Percentiles rank a stretch among this genome's conserved stretches.
These are phyloP conservation scores for Oryctolagus cuniculus DNA, from an alignment of 2,113 vertebrate species.

Conservation along the genomic window DNA sequence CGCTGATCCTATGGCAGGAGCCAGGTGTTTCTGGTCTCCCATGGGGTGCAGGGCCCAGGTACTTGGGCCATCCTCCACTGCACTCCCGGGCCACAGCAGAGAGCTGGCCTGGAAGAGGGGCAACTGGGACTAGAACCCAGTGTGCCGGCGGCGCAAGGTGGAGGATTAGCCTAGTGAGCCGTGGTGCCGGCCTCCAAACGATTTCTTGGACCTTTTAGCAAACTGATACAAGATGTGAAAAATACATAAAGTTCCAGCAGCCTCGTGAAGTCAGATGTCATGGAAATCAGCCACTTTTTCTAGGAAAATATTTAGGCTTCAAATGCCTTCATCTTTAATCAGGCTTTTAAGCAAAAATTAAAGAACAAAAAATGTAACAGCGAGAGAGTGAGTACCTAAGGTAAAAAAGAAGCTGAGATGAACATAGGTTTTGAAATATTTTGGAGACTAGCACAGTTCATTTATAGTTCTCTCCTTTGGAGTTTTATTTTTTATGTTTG, in stretches of 20 bases:
- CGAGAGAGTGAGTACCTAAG: slow-evolving; percentile 4
- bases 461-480: background rate
- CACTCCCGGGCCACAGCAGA: no score
- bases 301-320: slow-evolving; percentile 26
- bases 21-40: no score
- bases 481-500: background rate
- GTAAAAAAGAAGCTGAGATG: background rate
- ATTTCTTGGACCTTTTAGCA: background rate
- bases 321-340: background rate
- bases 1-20: no score
- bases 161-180: no score
- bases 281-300: background rate
- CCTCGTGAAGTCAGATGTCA: background rate
- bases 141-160: no score
- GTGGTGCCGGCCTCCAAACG: no score
- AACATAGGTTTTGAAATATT: slow-evolving; percentile 50
- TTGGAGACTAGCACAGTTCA: background rate
- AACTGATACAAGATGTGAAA: background rate
- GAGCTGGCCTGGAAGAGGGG: no score
- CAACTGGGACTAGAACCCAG: no score
- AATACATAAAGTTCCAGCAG: background rate
- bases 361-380: background rate
- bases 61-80: no score
- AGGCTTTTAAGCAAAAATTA: slow-evolving; percentile 56
- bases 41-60: no score